Conservation (phyloP, 2,888 invertebrate genomes). For the Pycnomerus fuliginosus region DNA sequence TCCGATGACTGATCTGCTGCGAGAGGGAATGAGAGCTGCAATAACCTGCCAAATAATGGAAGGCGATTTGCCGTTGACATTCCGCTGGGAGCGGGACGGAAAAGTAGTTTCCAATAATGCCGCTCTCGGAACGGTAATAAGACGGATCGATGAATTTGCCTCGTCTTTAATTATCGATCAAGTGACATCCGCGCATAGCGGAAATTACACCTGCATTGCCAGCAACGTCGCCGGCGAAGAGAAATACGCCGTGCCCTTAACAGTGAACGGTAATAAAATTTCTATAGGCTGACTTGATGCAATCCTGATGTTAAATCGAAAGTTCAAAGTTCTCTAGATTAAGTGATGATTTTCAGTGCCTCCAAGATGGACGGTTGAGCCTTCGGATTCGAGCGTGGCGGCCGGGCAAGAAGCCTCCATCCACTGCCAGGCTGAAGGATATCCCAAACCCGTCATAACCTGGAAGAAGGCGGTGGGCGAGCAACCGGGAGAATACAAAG, state of each 20-base stretch:
- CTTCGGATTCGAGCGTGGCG: constrained; percentile 77
- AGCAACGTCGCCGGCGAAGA: constrained; percentile 82
- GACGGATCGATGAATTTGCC: constrained; percentile 80
- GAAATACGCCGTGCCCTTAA: constrained; percentile 74
- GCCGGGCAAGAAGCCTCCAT: constrained; percentile 81
- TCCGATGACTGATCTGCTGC: constrained; percentile 75
- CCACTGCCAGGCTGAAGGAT: constrained; percentile 89
- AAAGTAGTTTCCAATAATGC: constrained; percentile 61
- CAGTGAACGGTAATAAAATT: constrained; percentile 70
- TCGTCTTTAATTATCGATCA: constrained; percentile 83
- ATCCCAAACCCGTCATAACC: constrained; percentile 82
- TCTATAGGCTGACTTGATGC: not conserved
- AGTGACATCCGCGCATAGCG: constrained; percentile 81
- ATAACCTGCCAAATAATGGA: constrained; percentile 89
- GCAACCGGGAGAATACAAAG: constrained; percentile 77
- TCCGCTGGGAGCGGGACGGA: constrained; percentile 89
- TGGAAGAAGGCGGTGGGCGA: constrained; percentile 88
- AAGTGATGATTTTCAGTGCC: constrained; percentile 63
- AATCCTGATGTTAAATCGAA: constrained; percentile 2
- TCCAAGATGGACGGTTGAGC: constrained; percentile 86
- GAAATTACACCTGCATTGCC: constrained; percentile 92
- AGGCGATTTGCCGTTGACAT: constrained; percentile 88
- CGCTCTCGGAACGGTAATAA: constrained; percentile 56
- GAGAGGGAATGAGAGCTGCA: constrained; percentile 85
- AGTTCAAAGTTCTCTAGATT: constrained; percentile 1